Evolutionary conservation across 92 coral and sea anemone species (phyloP), one percentile per base, ranked within the genome.

Genomic region (Chrysogorgia sp.): DNA sequence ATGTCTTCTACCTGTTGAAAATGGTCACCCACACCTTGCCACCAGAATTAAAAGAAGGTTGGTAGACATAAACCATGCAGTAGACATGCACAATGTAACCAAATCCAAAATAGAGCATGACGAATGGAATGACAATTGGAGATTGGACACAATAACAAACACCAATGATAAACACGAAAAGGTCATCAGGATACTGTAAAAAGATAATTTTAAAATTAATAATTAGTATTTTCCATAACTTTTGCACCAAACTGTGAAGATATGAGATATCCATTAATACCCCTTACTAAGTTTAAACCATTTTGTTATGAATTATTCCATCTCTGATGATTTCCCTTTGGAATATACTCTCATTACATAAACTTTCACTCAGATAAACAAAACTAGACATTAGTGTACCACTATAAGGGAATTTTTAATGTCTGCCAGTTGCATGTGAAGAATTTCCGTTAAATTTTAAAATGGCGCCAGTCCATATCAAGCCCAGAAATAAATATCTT

Each of bases 11-110:
- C 97, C 96, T 88, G 86, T 84, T 88, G 75, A 90, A 92, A 30
- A 90, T 88, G 24, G 82, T 80, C 1, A 94, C 90, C 97, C 97
- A 92, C 92, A 92, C 79, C 1, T 79, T 89, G 22, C 97, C 97
- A 26, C 97, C 96, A 67, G 89, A 86, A 24, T 89, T 82, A 84
- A 87, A 93, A 58, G 67, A 81, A 49, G 96, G 92, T 49, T 81
- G 89, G 49, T 84, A 81, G 7, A 93, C 87, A 76, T 92, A 90
- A 66, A 93, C 63, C 43, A 93, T 85, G 84, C 81, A 94, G 72
- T 90, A 87, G 81, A 80, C 77, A 89, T 94, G 85, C 1, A 84
- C 91, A 9, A 90, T 74, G 60, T 84, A 90, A 58, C 91, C 96
- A 56, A 93, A 78, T 22, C 82, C 88, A 68, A 90, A 93, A 77